phyloP scores from a whole-genome alignment of 2,797 vertebrate species.

The Siniperca scherzeri region DNA sequence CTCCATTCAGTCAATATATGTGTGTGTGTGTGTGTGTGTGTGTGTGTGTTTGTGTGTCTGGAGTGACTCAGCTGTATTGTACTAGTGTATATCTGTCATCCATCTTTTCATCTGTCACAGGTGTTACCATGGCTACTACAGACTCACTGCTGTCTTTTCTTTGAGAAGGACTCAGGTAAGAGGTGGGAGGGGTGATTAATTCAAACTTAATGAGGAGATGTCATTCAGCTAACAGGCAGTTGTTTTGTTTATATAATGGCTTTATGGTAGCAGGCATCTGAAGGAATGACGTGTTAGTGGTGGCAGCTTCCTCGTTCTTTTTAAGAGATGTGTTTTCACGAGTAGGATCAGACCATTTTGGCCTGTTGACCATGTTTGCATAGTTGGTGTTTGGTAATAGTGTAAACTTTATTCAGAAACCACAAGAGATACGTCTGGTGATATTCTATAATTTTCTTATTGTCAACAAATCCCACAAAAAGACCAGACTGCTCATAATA shows the following conservation, averaged over 20 bases:
- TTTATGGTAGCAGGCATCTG: not conserved
- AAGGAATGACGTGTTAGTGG: not conserved
- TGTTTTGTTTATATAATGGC: not conserved
- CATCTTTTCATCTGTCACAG: slow-evolving; percentile 85
- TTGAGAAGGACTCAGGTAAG: slow-evolving; percentile 88
- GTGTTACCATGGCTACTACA: slow-evolving; percentile 88
- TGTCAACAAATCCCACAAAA: not conserved
- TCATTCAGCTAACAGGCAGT: slow-evolving; percentile 4
- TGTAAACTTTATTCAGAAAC: not conserved
- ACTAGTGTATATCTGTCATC: slow-evolving; percentile 77
- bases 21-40: slow-evolving; percentile 34
- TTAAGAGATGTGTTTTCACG: not conserved
- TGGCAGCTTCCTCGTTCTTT: not conserved
- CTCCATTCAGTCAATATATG: slow-evolving; percentile 50
- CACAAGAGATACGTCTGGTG: not conserved
- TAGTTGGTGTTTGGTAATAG: not conserved
- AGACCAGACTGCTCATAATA: not conserved
- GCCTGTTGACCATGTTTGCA: not conserved
- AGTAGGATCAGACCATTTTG: not conserved
- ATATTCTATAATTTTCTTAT: too few relatives aligned
- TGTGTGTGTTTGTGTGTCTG: slow-evolving; percentile 24
- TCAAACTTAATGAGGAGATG: slow-evolving; percentile 31
- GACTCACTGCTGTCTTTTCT: slow-evolving; percentile 87
- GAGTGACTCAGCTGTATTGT: slow-evolving; percentile 82
- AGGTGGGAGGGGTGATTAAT: slow-evolving; percentile 49